Base-by-base conservation (phyloP, 92 coral and sea anemone genomes). In the Palythoa grandiflora region DNA sequence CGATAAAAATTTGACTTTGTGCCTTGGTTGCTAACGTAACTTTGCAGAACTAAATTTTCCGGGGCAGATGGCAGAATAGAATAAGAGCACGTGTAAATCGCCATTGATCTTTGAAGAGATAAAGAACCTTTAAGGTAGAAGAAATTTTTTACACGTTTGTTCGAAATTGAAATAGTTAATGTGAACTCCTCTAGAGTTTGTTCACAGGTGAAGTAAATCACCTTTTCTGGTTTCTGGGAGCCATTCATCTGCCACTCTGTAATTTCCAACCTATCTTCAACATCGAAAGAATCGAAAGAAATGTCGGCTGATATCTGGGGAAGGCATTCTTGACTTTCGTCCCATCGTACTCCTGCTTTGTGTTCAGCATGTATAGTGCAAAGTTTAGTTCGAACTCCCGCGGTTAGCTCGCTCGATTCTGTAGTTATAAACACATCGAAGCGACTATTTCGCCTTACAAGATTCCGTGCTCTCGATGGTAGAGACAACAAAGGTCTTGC, bases 51-150 rank as follows among this genome's bases (percentile, higher is more conserved):
- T 44, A 79, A n/a, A 10, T n/a, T 39, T 61, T 79, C 55, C 0
- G 84, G 73, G 9, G 72, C 20, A 35, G 84, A 59, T 79, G 84
- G 84, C 57, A 38, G 38, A 79, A 79, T 51, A 17, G 84, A 59
- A 38, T 11, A 79, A 17, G 57, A 60, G 71, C 53, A 38, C 2
- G 8, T 14, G 47, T 35, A 79, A 38, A n/a, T 39, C 37, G 84
- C 66, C 47, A 5, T 38, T 10, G 48, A 11, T 17, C 54, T 38
- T 54, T 79, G n/a, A 28, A 19, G 80, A 20, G 3, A 5, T 44
- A 63, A 9, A 63, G 38, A n/a, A 1, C 48, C 48, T n/a, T n/a
- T n/a, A 37, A 60, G 3, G 7, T 11, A 8, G 54, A 39, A 8
- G 17, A 70, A 35, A 28, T 70, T 70, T 70, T 14, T 2, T 19